Percentiles rank a stretch among this genome's conserved stretches.
Conservation (phyloP, 2,113 vertebrate species). For the Ceratotherium simum region DNA sequence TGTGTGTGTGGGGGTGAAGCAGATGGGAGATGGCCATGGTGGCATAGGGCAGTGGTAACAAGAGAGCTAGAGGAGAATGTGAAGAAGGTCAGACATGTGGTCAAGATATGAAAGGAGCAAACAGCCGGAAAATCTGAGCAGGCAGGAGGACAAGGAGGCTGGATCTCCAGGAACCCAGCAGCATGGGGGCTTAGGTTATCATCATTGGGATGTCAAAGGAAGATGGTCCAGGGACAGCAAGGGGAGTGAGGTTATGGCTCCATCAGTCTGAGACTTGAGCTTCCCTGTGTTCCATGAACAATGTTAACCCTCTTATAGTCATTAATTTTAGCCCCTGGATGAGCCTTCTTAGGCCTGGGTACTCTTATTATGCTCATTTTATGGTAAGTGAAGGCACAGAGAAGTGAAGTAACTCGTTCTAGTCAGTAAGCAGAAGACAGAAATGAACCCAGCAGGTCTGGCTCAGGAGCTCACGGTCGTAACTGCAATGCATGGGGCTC, state of each 20-base stretch:
- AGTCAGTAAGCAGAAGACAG: neutral
- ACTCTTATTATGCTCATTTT: neutral
- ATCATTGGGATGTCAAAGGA: accelerated
- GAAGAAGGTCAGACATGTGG: neutral
- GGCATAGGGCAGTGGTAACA: neutral
- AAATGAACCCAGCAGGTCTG: accelerated
- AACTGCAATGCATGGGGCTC: accelerated
- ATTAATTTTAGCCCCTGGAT: accelerated
- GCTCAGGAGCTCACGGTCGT: accelerated
- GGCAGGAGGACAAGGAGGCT: neutral
- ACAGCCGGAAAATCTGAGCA: accelerated
- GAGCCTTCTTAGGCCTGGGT: accelerated
- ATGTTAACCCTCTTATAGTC: accelerated
- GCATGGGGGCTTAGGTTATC: accelerated
- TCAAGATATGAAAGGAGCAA: accelerated
- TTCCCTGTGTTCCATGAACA: accelerated
- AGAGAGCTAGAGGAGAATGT: neutral
- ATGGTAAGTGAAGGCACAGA: neutral
- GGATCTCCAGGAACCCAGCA: accelerated
- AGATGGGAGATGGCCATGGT: neutral
- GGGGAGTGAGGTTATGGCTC: too few relatives aligned
- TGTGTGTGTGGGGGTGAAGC: too few relatives aligned
- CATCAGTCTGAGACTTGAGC: neutral
- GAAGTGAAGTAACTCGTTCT: neutral
- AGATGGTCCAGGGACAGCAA: accelerated